A percentile compares a stretch with the other conserved stretches of the same genome.
phyloP scores from a whole-genome alignment of 2,797 vertebrate species.

The Halcyon badia region DNA sequence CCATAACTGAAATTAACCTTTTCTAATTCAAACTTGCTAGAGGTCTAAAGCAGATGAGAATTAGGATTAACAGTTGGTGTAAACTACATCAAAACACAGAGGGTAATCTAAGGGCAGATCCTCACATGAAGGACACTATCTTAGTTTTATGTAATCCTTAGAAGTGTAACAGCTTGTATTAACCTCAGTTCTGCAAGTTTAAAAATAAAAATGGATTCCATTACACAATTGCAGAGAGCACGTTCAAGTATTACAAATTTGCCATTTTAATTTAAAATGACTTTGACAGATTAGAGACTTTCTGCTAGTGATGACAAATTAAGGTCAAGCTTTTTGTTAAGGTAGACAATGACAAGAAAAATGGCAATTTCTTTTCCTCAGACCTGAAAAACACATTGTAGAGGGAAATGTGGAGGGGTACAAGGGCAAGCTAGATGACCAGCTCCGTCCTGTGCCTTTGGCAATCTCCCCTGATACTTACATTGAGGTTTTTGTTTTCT shows the following conservation, averaged over 20 bases:
- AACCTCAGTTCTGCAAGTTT: conserved; percentile 14
- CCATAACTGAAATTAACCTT: neutral
- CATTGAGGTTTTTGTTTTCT: neutral
- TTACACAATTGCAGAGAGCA: neutral
- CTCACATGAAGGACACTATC: neutral
- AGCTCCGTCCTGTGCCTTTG: neutral
- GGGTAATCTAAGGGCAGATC: neutral
- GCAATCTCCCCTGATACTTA: neutral
- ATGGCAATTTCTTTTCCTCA: neutral
- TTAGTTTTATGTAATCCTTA: neutral
- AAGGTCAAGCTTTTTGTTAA: conserved; percentile 14
- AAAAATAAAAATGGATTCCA: conserved; percentile 9
- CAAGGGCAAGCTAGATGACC: neutral
- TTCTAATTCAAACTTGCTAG: neutral
- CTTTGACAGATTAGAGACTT: neutral
- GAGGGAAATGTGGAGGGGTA: neutral
- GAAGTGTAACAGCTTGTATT: neutral
- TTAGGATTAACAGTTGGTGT: neutral
- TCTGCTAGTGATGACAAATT: conserved; percentile 1
- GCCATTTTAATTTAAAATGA: neutral
- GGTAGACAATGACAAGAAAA: conserved; percentile 18
- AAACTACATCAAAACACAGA: neutral
- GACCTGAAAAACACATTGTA: neutral
- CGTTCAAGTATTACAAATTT: neutral
- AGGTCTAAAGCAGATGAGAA: neutral